Conservation (phyloP, 1,140 invertebrate species). For the Elymnias hypermnestra region DNA sequence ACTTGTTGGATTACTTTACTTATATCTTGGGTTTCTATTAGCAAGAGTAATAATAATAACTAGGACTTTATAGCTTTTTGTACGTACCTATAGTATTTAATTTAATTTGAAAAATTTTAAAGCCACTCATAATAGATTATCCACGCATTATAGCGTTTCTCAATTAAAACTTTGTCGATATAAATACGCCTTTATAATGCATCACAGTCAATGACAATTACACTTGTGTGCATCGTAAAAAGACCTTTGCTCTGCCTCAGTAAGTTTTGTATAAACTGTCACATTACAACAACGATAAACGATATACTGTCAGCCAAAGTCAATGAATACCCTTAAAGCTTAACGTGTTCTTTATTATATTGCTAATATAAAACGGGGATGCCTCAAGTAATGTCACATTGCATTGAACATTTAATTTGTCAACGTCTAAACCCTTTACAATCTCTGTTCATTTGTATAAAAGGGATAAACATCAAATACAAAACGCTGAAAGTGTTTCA, state of each 20-base stretch:
- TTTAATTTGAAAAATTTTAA: no score
- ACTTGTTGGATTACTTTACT: no score
- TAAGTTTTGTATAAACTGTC: conserved; percentile 15
- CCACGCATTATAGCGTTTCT: no score
- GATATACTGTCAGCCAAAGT: conserved; percentile 17
- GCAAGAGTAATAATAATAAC: no score
- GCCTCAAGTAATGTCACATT: conserved; percentile 36
- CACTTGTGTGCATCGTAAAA: not conserved
- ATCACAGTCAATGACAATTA: conserved; percentile 9
- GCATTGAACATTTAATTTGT: conserved; percentile 52
- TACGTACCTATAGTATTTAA: no score
- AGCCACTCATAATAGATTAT: no score
- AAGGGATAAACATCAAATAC: conserved; percentile 13
- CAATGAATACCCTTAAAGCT: conserved; percentile 15
- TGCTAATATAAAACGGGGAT: conserved; percentile 18
- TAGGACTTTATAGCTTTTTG: no score
- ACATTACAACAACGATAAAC: conserved; percentile 20
- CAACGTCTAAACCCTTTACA: conserved; percentile 50
- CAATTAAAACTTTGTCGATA: no score
- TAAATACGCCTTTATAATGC: not conserved
- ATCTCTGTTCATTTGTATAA: conserved; percentile 32
- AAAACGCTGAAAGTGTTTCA: conserved; percentile 8
- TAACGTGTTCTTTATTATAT: conserved; percentile 22
- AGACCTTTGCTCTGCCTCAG: conserved; percentile 3
- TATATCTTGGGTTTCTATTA: no score